Conservation (phyloP, 2,888 invertebrate species). For the Hecatera dysodea region DNA sequence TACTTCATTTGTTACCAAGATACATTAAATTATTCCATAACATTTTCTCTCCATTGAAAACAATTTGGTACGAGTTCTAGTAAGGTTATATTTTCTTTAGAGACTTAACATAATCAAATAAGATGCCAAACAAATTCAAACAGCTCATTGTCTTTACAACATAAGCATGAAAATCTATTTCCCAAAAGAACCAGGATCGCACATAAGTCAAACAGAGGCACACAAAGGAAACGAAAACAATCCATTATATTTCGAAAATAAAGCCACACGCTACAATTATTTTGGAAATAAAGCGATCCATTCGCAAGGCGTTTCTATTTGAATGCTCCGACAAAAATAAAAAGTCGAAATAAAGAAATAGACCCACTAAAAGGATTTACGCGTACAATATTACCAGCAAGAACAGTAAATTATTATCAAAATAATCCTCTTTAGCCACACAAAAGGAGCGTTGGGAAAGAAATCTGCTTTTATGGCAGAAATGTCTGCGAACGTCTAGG, state of each 20-base stretch:
- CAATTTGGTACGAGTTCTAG: no score
- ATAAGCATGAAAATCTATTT: constrained; percentile 35
- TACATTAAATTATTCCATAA: neutral
- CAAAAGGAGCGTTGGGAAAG: constrained; percentile 69
- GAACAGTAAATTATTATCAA: constrained; percentile 76
- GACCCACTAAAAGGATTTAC: constrained; percentile 71
- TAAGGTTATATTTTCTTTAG: neutral
- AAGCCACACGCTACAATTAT: constrained; percentile 58
- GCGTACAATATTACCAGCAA: constrained; percentile 69
- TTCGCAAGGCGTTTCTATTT: constrained; percentile 62
- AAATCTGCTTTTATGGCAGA: constrained; percentile 69
- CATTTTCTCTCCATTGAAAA: neutral
- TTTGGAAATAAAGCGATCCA: constrained; percentile 61
- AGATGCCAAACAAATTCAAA: neutral
- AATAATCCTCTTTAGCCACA: constrained; percentile 72
- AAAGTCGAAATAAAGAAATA: constrained; percentile 67
- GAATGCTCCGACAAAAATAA: constrained; percentile 64
- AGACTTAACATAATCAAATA: constrained; percentile 1
- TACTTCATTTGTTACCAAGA: neutral
- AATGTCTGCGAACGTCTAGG: constrained; percentile 54
- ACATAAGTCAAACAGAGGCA: constrained; percentile 32
- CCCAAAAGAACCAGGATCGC: neutral
- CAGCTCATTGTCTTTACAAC: constrained; percentile 5
- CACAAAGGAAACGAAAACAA: constrained; percentile 46
- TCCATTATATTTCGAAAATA: constrained; percentile 55